phyloP scores from a whole-genome alignment of 1,140 invertebrate species.

The Zaprionus africanus region DNA sequence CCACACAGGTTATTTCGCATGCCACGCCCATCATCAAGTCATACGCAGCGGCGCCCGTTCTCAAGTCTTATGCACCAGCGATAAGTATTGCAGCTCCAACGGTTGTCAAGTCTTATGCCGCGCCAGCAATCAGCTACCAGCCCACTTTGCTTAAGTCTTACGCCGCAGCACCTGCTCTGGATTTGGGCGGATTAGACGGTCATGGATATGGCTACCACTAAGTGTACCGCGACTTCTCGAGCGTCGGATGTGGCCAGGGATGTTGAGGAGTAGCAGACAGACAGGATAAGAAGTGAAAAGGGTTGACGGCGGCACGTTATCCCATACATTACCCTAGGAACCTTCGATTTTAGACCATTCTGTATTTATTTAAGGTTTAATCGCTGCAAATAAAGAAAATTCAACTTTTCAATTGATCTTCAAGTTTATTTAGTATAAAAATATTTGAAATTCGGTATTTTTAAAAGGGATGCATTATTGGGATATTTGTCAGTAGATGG shows the following conservation, averaged over 20 bases:
- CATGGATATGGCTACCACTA: constrained; percentile 60
- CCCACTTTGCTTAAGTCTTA: constrained; percentile 48
- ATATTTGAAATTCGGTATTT: too few species aligned
- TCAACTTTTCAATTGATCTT: constrained; percentile 56
- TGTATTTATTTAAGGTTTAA: constrained; percentile 74
- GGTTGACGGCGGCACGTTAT: constrained; percentile 62
- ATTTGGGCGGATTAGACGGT: constrained; percentile 59
- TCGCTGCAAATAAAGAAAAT: constrained; percentile 71
- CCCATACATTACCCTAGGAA: constrained; percentile 36
- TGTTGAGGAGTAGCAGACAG: background rate
- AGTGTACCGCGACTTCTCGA: constrained; percentile 17
- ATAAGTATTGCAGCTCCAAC: constrained; percentile 72
- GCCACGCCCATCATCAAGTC: constrained; percentile 55
- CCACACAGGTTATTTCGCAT: constrained; percentile 54
- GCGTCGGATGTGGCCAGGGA: constrained; percentile 1
- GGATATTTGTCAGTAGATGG: too few species aligned
- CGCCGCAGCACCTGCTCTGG: constrained; percentile 61
- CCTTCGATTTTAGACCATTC: constrained; percentile 42
- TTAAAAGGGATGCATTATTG: too few species aligned
- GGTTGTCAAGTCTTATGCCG: constrained; percentile 63
- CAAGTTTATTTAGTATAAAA: background rate
- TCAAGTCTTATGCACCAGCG: constrained; percentile 61
- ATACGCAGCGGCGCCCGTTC: constrained; percentile 51
- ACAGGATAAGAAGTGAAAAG: constrained; percentile 18
- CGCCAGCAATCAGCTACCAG: constrained; percentile 54